Evolutionary conservation across 2,113 vertebrate species (phyloP), one percentile per base, ranked within the genome.

Genomic region (Sarotherodon lohbergeri): DNA sequence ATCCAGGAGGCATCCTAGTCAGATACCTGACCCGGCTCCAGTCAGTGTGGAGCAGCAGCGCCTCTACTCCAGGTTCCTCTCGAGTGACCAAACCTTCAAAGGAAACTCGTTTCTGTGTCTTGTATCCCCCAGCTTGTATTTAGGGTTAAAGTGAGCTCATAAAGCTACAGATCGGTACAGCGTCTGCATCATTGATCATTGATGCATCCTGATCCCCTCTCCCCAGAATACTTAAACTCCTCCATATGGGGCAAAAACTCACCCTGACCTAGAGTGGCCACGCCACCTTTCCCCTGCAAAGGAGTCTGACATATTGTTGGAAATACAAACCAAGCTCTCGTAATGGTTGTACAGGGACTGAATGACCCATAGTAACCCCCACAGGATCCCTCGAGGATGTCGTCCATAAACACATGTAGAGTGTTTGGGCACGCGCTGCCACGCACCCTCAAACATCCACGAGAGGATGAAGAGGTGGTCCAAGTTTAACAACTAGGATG

Each of bases 21-120:
- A 29, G 24, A 59, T 59, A 29, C 27, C 27, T 59, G 24, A 29
- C 2, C 0, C 12, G 2, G 27, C 27, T 29, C 56, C 56, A 1
- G 16, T 59, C 56, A 29, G 56, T 29, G 56, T 29, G 27, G 13
- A 59, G 56, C 56, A 59, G 24, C 24, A 59, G 56, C 56, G 2
- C 24, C 56, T 57, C 50, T 54, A 10, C 50, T 54, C 56, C 56
- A 29, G 1, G 56, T 57, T 29, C 56, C 32, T 8, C 56, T 16
- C 24, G 7, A 1, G 14, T 0, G 56, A 57, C 24, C 4, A 2
- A 29, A 24, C 56, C 56, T 57, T 57, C 7, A 27, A 1, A 16
- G 56, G 13, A 59, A 7, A 24, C 24, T 29, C 7, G 24, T 16
- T 59, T 59, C 56, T 9, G 56, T 50, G 4, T 57, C 24, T 0